Conservation (phyloP, 2,113 vertebrate species). For the Eublepharis macularius region DNA sequence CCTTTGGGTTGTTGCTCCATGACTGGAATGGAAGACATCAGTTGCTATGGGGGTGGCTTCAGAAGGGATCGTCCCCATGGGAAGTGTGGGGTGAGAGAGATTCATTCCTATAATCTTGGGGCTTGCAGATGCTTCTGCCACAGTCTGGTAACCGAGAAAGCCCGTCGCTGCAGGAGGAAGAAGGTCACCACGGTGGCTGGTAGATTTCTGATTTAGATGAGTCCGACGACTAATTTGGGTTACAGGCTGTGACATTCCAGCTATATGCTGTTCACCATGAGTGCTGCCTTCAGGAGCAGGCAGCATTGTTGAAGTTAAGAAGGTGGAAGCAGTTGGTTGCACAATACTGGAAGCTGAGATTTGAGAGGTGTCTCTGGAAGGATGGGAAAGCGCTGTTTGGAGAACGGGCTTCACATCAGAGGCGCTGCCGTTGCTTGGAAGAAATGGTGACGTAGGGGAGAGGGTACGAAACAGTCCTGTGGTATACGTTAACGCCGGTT, state of each 20-base stretch:
- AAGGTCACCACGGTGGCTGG: rapidly evolving
- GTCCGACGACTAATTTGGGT: rapidly evolving
- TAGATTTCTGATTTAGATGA: background rate
- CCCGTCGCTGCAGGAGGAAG: too few relatives aligned
- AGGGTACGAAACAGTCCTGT: rapidly evolving
- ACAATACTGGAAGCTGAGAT: background rate
- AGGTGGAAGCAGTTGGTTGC: too few relatives aligned
- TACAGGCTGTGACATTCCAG: rapidly evolving
- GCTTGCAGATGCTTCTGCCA: too few relatives aligned
- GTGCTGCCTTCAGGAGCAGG: rapidly evolving
- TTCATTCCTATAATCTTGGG: rapidly evolving
- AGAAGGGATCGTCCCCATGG: background rate
- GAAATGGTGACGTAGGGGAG: rapidly evolving
- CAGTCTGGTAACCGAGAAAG: rapidly evolving
- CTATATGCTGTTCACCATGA: rapidly evolving
- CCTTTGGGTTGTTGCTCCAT: background rate
- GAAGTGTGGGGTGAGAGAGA: background rate
- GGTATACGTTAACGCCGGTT: background rate
- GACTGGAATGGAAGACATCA: background rate
- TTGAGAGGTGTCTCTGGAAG: background rate
- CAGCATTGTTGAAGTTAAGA: rapidly evolving
- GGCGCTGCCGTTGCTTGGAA: too few relatives aligned
- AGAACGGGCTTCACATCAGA: rapidly evolving
- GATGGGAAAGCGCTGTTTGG: background rate
- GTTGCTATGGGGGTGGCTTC: background rate